Base-by-base conservation (phyloP, 2,113 vertebrate genomes). In the Oceanodroma tethys region DNA sequence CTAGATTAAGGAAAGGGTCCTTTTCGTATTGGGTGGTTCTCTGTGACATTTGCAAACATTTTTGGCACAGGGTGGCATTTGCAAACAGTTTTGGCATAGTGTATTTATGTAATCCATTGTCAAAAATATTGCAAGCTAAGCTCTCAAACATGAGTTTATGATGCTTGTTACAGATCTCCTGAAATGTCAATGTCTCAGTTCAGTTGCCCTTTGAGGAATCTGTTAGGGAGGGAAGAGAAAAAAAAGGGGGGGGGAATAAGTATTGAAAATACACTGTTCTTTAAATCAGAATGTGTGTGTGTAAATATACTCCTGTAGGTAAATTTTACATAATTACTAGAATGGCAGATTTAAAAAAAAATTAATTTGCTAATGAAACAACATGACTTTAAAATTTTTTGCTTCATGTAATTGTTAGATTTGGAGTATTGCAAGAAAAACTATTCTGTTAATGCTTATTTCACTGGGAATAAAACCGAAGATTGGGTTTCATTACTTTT, bases 401-500 rank as follows among this genome's bases (percentile, higher is more conserved):
- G 73, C n/a, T 70, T 73, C 15, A 6, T 73, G 8, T 42, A 56
- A 12, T 58, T 45, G 16, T 43, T 87, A 38, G 16, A 47, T 91
- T 81, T 74, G 16, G 22, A 79, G n/a, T 89, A 63, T 52, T 79
- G 52, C 55, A 65, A 85, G 81, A 79, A 65, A 40, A 81, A 22
- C 6, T 76, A 4, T 55, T 80, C 16, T 43, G 17, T 75, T 75
- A 75, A 60, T 91, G 67, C 29, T 86, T 79, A 74, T 90, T 95
- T 87, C 63, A 70, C 36, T 72, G 66, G 27, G 25, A 94, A 29
- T 82, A 58, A 89, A 81, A 14, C 47, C 59, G 43, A 90, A 81
- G 70, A 87, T 86, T 59, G 81, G 50, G 52, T 72, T 87, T 92
- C 78, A 85, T 94, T 91, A 87, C 74, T 96, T 89, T 88, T 96